Evolutionary conservation across 1,140 invertebrate genomes (phyloP).

Genomic region (Prorops nasuta): DNA sequence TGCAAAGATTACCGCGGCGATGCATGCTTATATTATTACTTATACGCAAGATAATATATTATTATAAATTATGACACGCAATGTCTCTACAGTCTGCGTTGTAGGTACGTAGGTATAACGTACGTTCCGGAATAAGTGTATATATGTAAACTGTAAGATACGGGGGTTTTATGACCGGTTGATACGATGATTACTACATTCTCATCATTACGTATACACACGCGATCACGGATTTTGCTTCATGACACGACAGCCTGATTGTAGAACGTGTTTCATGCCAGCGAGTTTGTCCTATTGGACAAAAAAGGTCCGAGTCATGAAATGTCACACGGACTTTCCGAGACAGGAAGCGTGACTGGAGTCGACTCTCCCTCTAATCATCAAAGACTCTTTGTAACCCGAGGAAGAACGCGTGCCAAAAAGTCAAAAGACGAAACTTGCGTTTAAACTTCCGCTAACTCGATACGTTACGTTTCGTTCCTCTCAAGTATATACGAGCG

Average conservation of each 20-base stretch:
- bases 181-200: constrained; percentile 3
- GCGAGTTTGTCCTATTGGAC: not conserved
- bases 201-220: constrained; percentile 1
- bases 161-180: no score
- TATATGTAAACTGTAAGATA: no score
- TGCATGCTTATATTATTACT: no score
- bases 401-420: constrained; percentile 2
- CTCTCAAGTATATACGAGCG: no score
- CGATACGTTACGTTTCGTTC: not conserved
- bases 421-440: not conserved
- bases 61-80: not conserved
- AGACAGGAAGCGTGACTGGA: constrained; percentile 22
- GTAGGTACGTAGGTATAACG: not conserved
- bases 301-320: constrained; percentile 25
- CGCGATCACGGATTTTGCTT: constrained; percentile 7
- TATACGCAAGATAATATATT: not conserved
- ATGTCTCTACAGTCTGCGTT: constrained; percentile 3
- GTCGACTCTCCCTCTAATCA: constrained; percentile 18
- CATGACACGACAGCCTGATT: constrained; percentile 4
- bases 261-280: constrained; percentile 18
- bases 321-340: constrained; percentile 22
- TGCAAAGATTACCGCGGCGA: no score
- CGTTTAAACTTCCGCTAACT: no score
- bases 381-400: constrained; percentile 3
- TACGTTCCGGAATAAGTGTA: no score